These are phyloP conservation scores for Metalampra italica DNA, from an alignment of 2,888 invertebrate species.

Conservation along the genomic window DNA sequence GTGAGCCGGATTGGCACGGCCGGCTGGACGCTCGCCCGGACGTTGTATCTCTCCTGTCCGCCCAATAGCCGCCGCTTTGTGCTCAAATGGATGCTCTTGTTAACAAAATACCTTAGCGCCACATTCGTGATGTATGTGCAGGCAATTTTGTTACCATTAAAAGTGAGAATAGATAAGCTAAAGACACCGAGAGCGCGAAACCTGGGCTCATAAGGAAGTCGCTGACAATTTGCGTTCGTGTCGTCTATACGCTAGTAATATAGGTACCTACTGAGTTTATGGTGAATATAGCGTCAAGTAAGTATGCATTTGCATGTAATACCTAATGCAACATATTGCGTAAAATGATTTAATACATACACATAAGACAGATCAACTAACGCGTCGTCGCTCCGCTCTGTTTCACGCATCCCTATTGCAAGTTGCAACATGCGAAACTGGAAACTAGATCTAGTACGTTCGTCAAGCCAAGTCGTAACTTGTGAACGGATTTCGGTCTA, in stretches of 20 bases:
- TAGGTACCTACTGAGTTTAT: too few relatives aligned
- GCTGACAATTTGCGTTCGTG: too few relatives aligned
- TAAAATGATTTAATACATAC: too few relatives aligned
- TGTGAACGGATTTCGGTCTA: slow-evolving; percentile 36
- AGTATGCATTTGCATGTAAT: neutral
- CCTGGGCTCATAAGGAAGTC: too few relatives aligned
- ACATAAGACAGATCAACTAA: too few relatives aligned
- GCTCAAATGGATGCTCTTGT: slow-evolving; percentile 15
- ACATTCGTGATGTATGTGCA: neutral
- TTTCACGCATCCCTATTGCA: neutral
- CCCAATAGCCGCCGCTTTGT: slow-evolving; percentile 10
- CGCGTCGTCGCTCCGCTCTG: neutral
- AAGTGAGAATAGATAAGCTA: too few relatives aligned
- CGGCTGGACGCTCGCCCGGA: slow-evolving; percentile 50
- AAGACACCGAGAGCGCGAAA: too few relatives aligned
- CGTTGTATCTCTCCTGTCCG: slow-evolving; percentile 33
- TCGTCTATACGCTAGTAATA: too few relatives aligned
- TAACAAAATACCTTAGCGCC: slow-evolving; percentile 10
- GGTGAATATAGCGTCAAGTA: too few relatives aligned
- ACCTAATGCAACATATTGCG: neutral
- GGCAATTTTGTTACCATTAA: neutral
- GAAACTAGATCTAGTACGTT: slow-evolving; percentile 3
- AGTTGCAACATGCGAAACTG: slow-evolving; percentile 6
- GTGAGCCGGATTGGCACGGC: slow-evolving; percentile 38
- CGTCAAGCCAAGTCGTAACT: slow-evolving; percentile 23